These are phyloP conservation scores for Eupelmus urozonus DNA, from an alignment of 2,888 invertebrate genomes.

Conservation along the genomic window DNA sequence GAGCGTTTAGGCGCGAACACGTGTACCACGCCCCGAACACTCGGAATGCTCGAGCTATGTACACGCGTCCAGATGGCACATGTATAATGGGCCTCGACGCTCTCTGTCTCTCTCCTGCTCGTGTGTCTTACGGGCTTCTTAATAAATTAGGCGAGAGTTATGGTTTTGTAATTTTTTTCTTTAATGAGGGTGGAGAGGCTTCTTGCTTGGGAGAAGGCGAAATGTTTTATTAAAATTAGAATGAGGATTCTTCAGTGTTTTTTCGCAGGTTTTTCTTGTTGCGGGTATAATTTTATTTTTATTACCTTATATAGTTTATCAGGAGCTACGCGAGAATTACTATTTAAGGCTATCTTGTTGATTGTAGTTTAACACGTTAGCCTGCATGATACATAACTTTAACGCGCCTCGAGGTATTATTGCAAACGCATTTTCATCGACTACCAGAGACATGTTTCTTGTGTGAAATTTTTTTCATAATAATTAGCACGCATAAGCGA, in stretches of 20 bases:
- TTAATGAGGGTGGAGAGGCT: too few relatives aligned
- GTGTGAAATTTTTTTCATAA: background rate
- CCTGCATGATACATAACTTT: background rate
- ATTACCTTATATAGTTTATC: too few relatives aligned
- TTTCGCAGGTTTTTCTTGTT: too few relatives aligned
- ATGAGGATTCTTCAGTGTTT: too few relatives aligned
- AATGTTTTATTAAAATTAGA: too few relatives aligned
- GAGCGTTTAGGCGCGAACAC: slow-evolving; percentile 56
- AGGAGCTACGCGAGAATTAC: slow-evolving; percentile 20
- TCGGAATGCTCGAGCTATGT: slow-evolving; percentile 17
- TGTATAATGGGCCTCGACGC: slow-evolving; percentile 25
- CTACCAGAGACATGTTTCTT: background rate
- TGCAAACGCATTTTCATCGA: background rate
- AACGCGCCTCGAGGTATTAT: background rate
- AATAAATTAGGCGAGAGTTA: too few relatives aligned
- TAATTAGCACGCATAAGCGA: background rate
- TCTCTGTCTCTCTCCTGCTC: too few relatives aligned
- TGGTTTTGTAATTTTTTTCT: too few relatives aligned
- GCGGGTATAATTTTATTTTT: too few relatives aligned
- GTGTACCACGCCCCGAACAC: slow-evolving; percentile 52
- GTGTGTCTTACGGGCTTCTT: too few relatives aligned
- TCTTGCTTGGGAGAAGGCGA: too few relatives aligned
- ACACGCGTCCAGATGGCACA: slow-evolving; percentile 15
- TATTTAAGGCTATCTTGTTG: slow-evolving; percentile 8
- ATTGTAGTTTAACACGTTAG: slow-evolving; percentile 23